Base-by-base conservation (phyloP, 2,797 vertebrate genomes). In the Morus bassanus region DNA sequence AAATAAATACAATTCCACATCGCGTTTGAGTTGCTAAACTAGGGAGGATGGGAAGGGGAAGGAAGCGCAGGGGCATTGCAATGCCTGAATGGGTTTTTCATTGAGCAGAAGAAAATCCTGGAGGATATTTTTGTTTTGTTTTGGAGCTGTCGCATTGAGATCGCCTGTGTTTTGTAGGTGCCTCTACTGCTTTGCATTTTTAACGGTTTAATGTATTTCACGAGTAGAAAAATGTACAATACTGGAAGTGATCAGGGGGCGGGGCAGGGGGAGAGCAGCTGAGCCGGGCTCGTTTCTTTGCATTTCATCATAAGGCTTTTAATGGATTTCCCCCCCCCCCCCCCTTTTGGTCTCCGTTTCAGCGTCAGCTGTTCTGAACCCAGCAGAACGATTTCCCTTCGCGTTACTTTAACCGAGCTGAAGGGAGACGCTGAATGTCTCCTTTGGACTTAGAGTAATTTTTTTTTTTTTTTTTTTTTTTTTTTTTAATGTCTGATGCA, bases 241-340 rank as follows among this genome's bases (percentile, higher is more conserved):
- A 73, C 94, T 90, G 94, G 91, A 86, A 88, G 74, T n/a, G 93
- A 81, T 89, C 81, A 87, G 95, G 96, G 95, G 96, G 96, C 95
- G 96, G 95, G 94, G 95, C 95, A 85, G 91, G 87, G 88, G 77
- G 68, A 93, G 86, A 93, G 96, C 96, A 91, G 95, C 96, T 97
- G 96, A 96, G 95, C 94, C 30, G 83, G 82, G 68, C 78, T 93
- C 21, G 68, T 93, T 95, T 93, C 91, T 95, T 80, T 67, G 92
- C 95, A n/a, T 97, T 96, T 97, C 96, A 97, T 96, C 95, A 94
- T 94, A 93, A 94, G 77, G 91, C 84, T 96, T 95, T 93, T 82
- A 75, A 77, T 89, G 91, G 88, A 63, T 69, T 79, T 39, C 37
- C 37, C 37, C 37, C 37, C 37, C 37, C 37, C 37, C 37, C 37